A percentile compares a stretch with the other conserved stretches of the same genome.
Conservation (phyloP, 2,888 invertebrate species). For the Perizoma affinitatum region DNA sequence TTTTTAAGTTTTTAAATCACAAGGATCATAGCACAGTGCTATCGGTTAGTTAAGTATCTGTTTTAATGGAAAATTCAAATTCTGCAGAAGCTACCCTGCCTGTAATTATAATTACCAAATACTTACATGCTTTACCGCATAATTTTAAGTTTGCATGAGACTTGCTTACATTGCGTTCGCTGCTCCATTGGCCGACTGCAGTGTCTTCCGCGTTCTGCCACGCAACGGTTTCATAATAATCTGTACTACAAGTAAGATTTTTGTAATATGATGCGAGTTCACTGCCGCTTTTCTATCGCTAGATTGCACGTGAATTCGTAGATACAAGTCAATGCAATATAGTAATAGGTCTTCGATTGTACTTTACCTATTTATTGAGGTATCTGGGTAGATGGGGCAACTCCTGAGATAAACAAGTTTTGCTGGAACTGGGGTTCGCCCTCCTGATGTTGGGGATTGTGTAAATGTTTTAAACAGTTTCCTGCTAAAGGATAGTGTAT, state of each 20-base stretch:
- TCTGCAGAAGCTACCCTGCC: too few species aligned
- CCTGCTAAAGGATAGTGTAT: conserved; percentile 54
- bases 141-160: conserved; percentile 53
- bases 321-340: conserved; percentile 32
- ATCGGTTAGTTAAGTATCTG: too few species aligned
- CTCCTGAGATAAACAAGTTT: conserved; percentile 68
- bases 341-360: conserved; percentile 36
- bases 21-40: too few species aligned
- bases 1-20: too few species aligned
- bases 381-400: conserved; percentile 38
- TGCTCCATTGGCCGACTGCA: conserved; percentile 79
- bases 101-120: conserved; percentile 30
- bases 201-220: conserved; percentile 75
- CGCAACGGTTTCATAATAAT: conserved; percentile 70
- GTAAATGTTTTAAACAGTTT: conserved; percentile 74
- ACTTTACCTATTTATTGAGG: conserved; percentile 19
- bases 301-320: conserved; percentile 2
- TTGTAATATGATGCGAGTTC: conserved; percentile 28
- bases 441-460: conserved; percentile 73
- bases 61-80: too few species aligned
- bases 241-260: conserved; percentile 24
- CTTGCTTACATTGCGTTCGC: conserved; percentile 60
- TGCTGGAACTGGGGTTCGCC: conserved; percentile 62
- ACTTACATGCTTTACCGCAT: conserved; percentile 34
- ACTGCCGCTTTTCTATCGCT: conserved; percentile 21